Base-by-base conservation (phyloP, 2,113 vertebrate species). In the Gallinago undulata region DNA sequence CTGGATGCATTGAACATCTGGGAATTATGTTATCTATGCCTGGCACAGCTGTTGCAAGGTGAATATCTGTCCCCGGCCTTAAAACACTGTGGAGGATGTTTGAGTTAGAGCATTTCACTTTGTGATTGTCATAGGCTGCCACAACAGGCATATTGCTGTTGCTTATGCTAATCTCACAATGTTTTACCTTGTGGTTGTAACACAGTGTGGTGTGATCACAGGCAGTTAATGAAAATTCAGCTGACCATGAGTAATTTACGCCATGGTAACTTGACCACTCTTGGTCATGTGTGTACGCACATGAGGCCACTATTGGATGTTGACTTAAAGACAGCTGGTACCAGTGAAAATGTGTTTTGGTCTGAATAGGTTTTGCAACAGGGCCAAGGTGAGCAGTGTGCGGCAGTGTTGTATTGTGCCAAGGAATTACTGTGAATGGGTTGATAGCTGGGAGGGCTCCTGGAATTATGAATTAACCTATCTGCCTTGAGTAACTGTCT, bases 131-230 rank as follows among this genome's bases (percentile, higher is more conserved):
- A 0, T 21, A 35, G 60, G 18, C 7, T 45, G 21, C 43, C 47
- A 47, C 28, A 77, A 28, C 3, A 50, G 19, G 13, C 7, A 7
- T 31, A 14, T 25, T 62, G 33, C 19, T 31, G 6, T 57, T 57
- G 27, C 17, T 77, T 57, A 11, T n/a, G 7, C n/a, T 35, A 57
- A 51, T 28, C 23, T 23, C 51, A 63, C 28, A 33, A 1, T 3
- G 8, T 55, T 75, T 75, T 85, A 25, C 27, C 10, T 10, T 39
- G 43, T 39, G 30, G 4, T 45, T 75, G 19, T 81, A 50, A 56
- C 0, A 2, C 18, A 17, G 23, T 11, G 11, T 14, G 4, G 4
- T 64, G 22, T 57, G 39, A 78, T 72, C 7, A 3, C 18, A 72
- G 27, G 21, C 2, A 3, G 18, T 31, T 78, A 43, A 64, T 43